These are phyloP conservation scores for Frieseomelitta varia DNA, from an alignment of 1,140 invertebrate species.

Conservation along the genomic window DNA sequence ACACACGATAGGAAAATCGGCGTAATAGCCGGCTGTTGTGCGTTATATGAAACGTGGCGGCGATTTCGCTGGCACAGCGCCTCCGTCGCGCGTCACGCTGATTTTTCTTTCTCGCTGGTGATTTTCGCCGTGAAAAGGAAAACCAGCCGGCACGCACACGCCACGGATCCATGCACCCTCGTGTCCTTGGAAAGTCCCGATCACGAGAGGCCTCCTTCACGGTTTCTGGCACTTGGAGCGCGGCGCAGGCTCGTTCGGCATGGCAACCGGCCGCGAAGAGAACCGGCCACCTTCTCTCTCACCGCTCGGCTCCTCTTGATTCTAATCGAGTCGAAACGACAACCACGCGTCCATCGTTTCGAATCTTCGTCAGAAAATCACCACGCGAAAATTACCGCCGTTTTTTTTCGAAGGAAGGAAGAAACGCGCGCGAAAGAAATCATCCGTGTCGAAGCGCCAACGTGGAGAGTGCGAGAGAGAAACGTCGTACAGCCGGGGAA, in stretches of 20 bases:
- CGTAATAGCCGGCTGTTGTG: conserved; percentile 1
- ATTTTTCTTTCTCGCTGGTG: conserved; percentile 48
- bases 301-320: conserved; percentile 4
- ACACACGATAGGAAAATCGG: conserved; percentile 38
- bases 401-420: not conserved
- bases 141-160: conserved; percentile 46
- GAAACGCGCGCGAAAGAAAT: conserved; percentile 51
- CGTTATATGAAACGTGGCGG: conserved; percentile 61
- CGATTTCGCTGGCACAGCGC: conserved; percentile 53
- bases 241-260: conserved; percentile 33
- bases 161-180: conserved; percentile 53
- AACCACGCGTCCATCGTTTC: not conserved
- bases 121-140: conserved; percentile 65
- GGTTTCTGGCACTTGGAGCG: conserved; percentile 60
- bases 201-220: conserved; percentile 60
- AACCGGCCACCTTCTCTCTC: conserved; percentile 15
- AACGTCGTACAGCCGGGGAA: conserved; percentile 79
- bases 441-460: conserved; percentile 49
- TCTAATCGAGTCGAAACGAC: conserved; percentile 23
- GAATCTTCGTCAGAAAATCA: not conserved
- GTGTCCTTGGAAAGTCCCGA: conserved; percentile 68
- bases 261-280: conserved; percentile 38
- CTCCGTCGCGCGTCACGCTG: not conserved
- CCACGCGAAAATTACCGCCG: too few species aligned
- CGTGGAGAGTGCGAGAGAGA: conserved; percentile 62